A percentile compares a stretch with the other conserved stretches of the same genome.
phyloP scores from a whole-genome alignment of 2,888 invertebrate genomes.

The Atrina japonica region DNA sequence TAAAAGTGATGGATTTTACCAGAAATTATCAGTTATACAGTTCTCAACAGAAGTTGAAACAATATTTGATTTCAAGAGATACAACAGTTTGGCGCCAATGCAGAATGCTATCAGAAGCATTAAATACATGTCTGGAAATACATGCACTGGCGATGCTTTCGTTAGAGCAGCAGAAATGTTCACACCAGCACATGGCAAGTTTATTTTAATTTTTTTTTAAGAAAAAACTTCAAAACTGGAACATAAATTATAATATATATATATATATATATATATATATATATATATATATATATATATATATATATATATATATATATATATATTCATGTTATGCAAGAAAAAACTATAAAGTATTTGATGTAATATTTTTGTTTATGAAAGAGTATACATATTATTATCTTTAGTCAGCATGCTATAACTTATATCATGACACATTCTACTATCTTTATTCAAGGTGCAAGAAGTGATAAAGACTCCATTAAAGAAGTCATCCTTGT shows the following conservation, averaged over 20 bases:
- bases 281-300: not conserved
- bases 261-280: too few relatives aligned
- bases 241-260: not conserved
- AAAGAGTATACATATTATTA: too few relatives aligned
- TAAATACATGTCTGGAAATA: slow-evolving; percentile 12
- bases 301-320: not conserved
- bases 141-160: slow-evolving; percentile 29
- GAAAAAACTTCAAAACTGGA: not conserved
- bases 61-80: not conserved
- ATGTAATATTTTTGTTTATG: too few relatives aligned
- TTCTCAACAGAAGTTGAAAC: slow-evolving; percentile 14
- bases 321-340: too few relatives aligned
- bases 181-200: slow-evolving; percentile 10
- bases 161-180: slow-evolving; percentile 16
- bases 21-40: slow-evolving; percentile 12
- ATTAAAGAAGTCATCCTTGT: slow-evolving; percentile 22
- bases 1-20: not conserved
- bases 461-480: not conserved
- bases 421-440: too few relatives aligned
- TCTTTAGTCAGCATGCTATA: too few relatives aligned
- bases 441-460: slow-evolving; percentile 1
- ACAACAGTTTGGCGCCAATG: not conserved
- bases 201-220: not conserved
- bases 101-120: slow-evolving; percentile 6
- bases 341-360: too few relatives aligned